Base-by-base conservation (phyloP, 2,797 vertebrate genomes). In the Melanotaenia maccullochi region DNA sequence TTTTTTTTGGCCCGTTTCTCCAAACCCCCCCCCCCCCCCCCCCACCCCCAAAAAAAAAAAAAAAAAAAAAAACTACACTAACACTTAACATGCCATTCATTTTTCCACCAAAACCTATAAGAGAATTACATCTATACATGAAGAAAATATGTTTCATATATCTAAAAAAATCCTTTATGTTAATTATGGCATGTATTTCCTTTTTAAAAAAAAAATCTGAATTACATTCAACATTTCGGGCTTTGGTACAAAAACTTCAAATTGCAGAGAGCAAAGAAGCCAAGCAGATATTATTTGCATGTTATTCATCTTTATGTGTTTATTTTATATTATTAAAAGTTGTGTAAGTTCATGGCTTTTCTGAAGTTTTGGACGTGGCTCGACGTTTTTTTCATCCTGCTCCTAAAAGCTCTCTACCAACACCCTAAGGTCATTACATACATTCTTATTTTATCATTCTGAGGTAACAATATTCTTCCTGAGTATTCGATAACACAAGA, bases 401-500 rank as follows among this genome's bases (percentile, higher is more conserved):
- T 86, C 85, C 79, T 57, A 89, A 90, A 90, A 90, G 87, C 85
- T 90, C 84, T 81, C 83, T 68, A 91, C 73, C 81, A 86, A 86
- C 85, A 86, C 86, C 84, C 78, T 61, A 85, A 88, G 85, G 87
- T 91, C 79, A 87, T 83, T 86, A 90, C 86, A 93, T 93, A 92
- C 92, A 94, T 93, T 94, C 93, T 83, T 90, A 78, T 87, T 87
- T 91, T 72, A 91, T 91, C 88, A 88, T 87, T 93, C 82, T 90
- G 91, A 94, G 92, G 93, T 93, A 94, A 91, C 89, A 87, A 87
- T 91, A 89, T 84, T 92, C 75, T 94, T 94, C 93, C 93, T 94
- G 93, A 94, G 93, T 92, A 91, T 92, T 93, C 79, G 85, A 89
- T 89, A 89, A 90, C 83, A 87, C 69, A 22, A 90, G 84, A 90